Conservation (phyloP, 2,113 vertebrate species). For the Laticauda laticaudata region DNA sequence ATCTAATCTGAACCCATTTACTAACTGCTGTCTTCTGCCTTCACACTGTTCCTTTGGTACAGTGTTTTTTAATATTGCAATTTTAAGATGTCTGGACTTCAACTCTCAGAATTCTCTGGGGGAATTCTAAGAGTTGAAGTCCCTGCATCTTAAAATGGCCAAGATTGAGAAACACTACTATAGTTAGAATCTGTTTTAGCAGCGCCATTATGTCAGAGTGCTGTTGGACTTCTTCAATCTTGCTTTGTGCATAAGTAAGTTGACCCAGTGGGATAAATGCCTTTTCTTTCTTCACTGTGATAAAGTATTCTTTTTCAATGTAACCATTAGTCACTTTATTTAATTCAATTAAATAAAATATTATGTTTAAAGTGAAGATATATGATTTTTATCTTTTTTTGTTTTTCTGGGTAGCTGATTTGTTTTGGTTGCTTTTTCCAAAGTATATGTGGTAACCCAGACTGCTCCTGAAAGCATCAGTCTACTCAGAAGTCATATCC, state of each 20-base stretch:
- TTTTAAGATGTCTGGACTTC: not conserved
- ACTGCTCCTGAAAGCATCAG: not conserved
- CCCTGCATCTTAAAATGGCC: not conserved
- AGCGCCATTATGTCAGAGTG: not conserved
- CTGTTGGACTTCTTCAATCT: fast-evolving
- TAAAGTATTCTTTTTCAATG: constrained; percentile 1
- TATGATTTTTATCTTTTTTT: not conserved
- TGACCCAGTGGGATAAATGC: not conserved
- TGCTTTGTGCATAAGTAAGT: fast-evolving
- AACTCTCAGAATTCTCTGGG: not conserved
- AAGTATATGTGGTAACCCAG: fast-evolving
- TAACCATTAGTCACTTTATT: fast-evolving
- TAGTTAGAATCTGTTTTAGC: not conserved
- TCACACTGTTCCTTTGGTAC: not conserved
- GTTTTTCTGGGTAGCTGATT: not conserved
- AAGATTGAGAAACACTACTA: not conserved
- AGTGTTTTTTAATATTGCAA: not conserved
- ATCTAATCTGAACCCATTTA: not conserved
- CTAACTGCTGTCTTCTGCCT: not conserved
- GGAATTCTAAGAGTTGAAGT: not conserved
- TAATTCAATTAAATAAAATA: not conserved
- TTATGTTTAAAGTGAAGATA: not conserved
- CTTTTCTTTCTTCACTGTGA: not conserved
- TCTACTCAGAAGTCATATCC: not conserved
- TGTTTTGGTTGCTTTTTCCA: not conserved